Conservation (phyloP, 2,113 vertebrate genomes). For the Callithrix jacchus region DNA sequence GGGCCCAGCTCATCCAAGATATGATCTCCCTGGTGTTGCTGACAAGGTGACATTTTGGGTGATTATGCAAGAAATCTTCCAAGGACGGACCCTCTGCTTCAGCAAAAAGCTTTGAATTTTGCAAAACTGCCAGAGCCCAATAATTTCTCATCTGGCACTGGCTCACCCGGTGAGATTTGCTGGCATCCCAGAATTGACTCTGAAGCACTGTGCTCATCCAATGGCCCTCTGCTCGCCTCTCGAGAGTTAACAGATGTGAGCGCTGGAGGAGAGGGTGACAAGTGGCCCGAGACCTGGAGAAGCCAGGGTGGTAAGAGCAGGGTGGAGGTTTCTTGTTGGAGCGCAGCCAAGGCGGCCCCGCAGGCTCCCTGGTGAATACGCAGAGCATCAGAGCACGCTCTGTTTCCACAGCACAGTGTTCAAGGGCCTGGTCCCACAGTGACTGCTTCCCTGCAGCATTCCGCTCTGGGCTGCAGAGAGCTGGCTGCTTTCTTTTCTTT, state of each 20-base stretch:
- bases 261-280: neutral
- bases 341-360: rapidly evolving
- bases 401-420: neutral
- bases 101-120: conserved; percentile 7
- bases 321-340: neutral
- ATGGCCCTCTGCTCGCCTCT: neutral
- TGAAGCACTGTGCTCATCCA: rapidly evolving
- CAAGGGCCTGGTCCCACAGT: neutral
- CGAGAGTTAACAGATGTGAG: neutral
- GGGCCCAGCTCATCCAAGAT: rapidly evolving
- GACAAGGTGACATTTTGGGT: neutral
- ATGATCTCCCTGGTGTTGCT: neutral
- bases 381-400: neutral
- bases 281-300: neutral
- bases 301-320: neutral
- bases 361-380: rapidly evolving
- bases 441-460: neutral
- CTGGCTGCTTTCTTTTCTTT: neutral
- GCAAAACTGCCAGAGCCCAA: neutral
- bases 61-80: conserved; percentile 5
- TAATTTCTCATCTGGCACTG: neutral
- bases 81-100: neutral
- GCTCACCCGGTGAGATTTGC: neutral
- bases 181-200: neutral
- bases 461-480: neutral